phyloP scores from a whole-genome alignment of 2,113 vertebrate genomes.

The Urocitellus parryii region DNA sequence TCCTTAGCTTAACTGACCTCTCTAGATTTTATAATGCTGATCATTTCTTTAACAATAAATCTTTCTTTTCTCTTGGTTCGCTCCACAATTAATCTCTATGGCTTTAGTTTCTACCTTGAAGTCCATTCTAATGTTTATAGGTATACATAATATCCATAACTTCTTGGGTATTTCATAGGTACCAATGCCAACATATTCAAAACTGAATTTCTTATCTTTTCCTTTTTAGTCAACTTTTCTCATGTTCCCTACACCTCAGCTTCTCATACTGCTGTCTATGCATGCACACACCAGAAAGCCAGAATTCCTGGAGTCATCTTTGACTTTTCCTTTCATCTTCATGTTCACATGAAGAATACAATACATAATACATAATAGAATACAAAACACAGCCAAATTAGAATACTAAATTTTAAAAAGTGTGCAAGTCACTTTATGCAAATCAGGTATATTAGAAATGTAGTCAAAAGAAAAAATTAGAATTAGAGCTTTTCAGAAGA shows the following conservation, averaged over 20 bases:
- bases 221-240: neutral
- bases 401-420: conserved; percentile 27
- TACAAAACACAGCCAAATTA: conserved; percentile 50
- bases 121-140: neutral
- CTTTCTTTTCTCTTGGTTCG: neutral
- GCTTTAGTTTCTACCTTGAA: neutral
- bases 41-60: neutral
- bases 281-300: neutral
- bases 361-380: too few species aligned
- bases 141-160: neutral
- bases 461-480: conserved; percentile 4
- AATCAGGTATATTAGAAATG: conserved; percentile 20
- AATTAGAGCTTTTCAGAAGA: conserved; percentile 33
- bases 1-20: neutral
- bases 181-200: conserved; percentile 39
- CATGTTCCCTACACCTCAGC: neutral
- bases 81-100: neutral
- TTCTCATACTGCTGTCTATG: neutral
- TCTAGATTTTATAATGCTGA: neutral
- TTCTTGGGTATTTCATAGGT: neutral
- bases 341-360: too few species aligned
- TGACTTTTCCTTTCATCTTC: neutral
- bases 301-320: neutral
- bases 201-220: neutral
- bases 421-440: conserved; percentile 21